Conservation (phyloP, 2,888 invertebrate species). For the Tubulanus polymorphus region DNA sequence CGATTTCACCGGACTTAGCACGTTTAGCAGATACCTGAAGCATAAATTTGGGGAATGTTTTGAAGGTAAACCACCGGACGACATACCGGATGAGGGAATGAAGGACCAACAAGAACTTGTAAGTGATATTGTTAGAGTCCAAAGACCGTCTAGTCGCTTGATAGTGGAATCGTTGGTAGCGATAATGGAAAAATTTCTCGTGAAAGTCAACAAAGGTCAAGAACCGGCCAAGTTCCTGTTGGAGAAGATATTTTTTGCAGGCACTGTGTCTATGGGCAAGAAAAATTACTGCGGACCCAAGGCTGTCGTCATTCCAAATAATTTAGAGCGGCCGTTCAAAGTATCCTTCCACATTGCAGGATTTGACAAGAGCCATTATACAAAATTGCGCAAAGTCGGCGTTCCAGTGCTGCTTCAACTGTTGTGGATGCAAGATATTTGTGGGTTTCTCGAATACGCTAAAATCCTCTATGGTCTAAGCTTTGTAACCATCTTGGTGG, state of each 20-base stretch:
- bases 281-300: constrained; percentile 4
- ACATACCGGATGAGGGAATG: background rate
- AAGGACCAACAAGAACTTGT: background rate
- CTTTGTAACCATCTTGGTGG: background rate
- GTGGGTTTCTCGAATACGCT: background rate
- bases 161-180: background rate
- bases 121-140: background rate
- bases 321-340: background rate
- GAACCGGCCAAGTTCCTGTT: background rate
- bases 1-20: background rate
- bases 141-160: background rate
- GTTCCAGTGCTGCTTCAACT: background rate
- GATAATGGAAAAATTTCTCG: background rate
- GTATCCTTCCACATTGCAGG: constrained; percentile 1
- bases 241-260: background rate
- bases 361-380: constrained; percentile 1
- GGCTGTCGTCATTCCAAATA: background rate
- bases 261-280: background rate
- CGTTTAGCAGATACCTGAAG: background rate
- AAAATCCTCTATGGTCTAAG: background rate
- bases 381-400: background rate
- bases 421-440: background rate
- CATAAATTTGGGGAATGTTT: background rate
- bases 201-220: constrained; percentile 2
- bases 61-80: background rate